These are phyloP conservation scores for Dasysyrphus albostriatus DNA, from an alignment of 2,888 invertebrate genomes.

Conservation along the genomic window DNA sequence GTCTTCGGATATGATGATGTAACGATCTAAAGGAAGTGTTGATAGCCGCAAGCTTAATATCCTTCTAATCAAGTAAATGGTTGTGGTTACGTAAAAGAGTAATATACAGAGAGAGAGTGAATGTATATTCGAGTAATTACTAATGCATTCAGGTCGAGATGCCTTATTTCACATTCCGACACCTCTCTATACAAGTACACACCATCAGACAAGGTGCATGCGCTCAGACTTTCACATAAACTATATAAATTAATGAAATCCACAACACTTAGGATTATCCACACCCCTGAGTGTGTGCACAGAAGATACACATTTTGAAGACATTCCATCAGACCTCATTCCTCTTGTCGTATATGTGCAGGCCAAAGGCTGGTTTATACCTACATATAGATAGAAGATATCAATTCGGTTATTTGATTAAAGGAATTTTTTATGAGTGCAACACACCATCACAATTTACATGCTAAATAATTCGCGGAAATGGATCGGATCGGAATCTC, in stretches of 20 bases:
- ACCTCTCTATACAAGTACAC: slow-evolving; percentile 47
- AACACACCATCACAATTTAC: slow-evolving; percentile 69
- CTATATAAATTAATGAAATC: slow-evolving; percentile 75
- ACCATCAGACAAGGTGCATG: slow-evolving; percentile 37
- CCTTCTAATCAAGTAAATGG: slow-evolving; percentile 76
- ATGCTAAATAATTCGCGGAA: slow-evolving; percentile 75
- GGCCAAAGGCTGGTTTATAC: not conserved
- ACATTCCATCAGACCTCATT: slow-evolving; percentile 19
- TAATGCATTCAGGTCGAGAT: slow-evolving; percentile 72
- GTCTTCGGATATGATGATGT: slow-evolving; percentile 54
- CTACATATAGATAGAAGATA: not conserved
- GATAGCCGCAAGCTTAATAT: slow-evolving; percentile 70
- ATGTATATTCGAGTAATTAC: slow-evolving; percentile 55
- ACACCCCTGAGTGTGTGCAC: slow-evolving; percentile 43
- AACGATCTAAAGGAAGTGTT: slow-evolving; percentile 68
- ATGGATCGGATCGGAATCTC: slow-evolving; percentile 73
- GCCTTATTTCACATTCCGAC: slow-evolving; percentile 71
- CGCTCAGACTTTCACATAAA: slow-evolving; percentile 65
- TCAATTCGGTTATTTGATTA: slow-evolving; percentile 72
- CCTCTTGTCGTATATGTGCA: not conserved
- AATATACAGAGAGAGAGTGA: not conserved
- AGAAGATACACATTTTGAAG: slow-evolving; percentile 9
- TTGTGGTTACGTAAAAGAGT: slow-evolving; percentile 43
- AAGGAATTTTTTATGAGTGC: slow-evolving; percentile 74
- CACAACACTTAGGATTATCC: slow-evolving; percentile 74